A percentile compares a stretch with the other conserved stretches of the same genome.
Conservation (phyloP, 2,113 vertebrate genomes). For the Cochlearius cochlearius region DNA sequence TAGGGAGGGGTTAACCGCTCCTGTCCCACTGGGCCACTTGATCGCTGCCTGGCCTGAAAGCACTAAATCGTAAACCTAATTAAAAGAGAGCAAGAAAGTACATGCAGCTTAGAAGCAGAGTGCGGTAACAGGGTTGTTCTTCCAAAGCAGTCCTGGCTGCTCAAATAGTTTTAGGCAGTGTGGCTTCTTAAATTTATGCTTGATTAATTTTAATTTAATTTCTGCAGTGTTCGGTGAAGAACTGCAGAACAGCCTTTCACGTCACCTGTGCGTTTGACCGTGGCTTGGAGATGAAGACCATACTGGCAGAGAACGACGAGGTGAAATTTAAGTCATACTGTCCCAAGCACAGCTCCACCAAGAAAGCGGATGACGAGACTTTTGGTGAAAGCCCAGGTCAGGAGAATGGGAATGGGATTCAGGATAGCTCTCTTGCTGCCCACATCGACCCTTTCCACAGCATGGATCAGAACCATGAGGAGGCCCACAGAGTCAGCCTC, state of each 20-base stretch:
- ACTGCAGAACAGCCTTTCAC: slow-evolving; percentile 93
- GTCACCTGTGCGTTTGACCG: slow-evolving; percentile 93
- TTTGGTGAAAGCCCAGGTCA: slow-evolving; percentile 53
- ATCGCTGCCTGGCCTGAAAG: not conserved
- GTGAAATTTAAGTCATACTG: slow-evolving; percentile 98
- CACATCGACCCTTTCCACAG: slow-evolving; percentile 59
- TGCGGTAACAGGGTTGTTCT: accelerated
- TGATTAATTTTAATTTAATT: not conserved
- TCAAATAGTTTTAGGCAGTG: accelerated
- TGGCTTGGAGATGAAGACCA: slow-evolving; percentile 92
- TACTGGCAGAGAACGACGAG: slow-evolving; percentile 90
- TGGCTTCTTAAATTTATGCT: not conserved
- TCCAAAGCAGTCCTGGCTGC: not conserved
- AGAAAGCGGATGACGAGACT: slow-evolving; percentile 53
- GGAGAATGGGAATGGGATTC: slow-evolving; percentile 52
- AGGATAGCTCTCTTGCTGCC: slow-evolving; percentile 33
- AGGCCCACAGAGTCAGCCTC: slow-evolving; percentile 82
- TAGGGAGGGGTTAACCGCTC: not conserved
- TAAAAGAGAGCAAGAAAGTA: not conserved
- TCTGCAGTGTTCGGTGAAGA: slow-evolving; percentile 92
- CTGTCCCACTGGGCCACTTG: not conserved
- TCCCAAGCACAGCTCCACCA: slow-evolving; percentile 85
- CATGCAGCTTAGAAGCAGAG: not conserved
- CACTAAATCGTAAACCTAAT: not conserved
- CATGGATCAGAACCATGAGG: slow-evolving; percentile 79